Conservation (phyloP, 1,140 invertebrate species). For the Drosophila pachea region DNA sequence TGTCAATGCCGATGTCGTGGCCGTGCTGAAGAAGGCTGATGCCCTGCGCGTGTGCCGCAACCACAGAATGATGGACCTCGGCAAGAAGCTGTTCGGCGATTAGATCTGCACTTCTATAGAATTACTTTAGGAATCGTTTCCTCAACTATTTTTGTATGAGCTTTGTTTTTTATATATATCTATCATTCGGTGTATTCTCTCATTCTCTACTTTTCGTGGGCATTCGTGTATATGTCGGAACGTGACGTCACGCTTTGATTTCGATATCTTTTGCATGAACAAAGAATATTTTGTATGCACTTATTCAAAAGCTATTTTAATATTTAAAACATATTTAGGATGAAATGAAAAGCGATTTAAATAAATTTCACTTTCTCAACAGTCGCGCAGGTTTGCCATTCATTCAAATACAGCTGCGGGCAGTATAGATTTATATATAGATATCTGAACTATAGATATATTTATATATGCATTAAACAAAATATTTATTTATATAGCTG, state of each 20-base stretch:
- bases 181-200: conserved; percentile 32
- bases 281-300: conserved; percentile 65
- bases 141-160: conserved; percentile 35
- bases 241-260: conserved; percentile 28
- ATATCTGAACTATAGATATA: conserved; percentile 12
- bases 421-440: conserved; percentile 5
- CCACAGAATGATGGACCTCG: conserved; percentile 92
- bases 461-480: conserved; percentile 10
- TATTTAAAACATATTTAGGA: conserved; percentile 46
- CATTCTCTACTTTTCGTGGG: conserved; percentile 4
- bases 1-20: conserved; percentile 86
- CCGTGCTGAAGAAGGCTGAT: conserved; percentile 90
- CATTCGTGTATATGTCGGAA: conserved; percentile 25
- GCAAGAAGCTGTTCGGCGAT: conserved; percentile 90
- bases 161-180: conserved; percentile 17
- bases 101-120: conserved; percentile 75
- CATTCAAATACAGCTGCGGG: conserved; percentile 25
- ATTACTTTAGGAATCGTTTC: conserved; percentile 21
- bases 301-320: conserved; percentile 65
- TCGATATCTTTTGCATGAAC: conserved; percentile 31
- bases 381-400: conserved; percentile 39
- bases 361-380: conserved; percentile 48
- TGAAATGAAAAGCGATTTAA: conserved; percentile 21
- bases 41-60: conserved; percentile 90
- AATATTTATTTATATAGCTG: conserved; percentile 36